phyloP scores from a whole-genome alignment of 2,113 vertebrate species.

The Willisornis vidua region DNA sequence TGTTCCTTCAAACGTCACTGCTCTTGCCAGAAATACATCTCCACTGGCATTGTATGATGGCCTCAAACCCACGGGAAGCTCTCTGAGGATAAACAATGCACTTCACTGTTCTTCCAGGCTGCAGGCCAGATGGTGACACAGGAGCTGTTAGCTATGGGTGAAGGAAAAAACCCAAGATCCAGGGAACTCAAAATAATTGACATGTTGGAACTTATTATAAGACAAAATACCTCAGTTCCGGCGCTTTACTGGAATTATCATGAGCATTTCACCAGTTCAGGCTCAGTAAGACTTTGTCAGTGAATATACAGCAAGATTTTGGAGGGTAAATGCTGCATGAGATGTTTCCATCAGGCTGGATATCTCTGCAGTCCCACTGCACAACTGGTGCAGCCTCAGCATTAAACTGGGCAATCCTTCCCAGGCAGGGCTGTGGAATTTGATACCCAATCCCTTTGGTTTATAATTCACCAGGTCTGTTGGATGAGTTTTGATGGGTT shows the following conservation, averaged over 20 bases:
- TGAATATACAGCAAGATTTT: not conserved
- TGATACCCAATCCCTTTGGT: not conserved
- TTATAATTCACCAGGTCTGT: not conserved
- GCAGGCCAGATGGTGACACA: not conserved
- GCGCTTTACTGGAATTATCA: not conserved
- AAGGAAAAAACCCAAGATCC: not conserved
- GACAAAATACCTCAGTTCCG: not conserved
- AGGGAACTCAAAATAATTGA: not conserved
- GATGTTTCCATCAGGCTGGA: not conserved
- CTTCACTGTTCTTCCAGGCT: not conserved
- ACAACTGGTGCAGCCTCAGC: not conserved
- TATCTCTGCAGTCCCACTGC: not conserved
- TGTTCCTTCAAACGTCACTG: not conserved
- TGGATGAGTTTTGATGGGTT: not conserved
- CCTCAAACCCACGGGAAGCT: not conserved
- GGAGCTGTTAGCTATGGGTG: not conserved
- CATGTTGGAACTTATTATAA: not conserved
- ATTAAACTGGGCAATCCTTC: not conserved
- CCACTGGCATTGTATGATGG: not conserved
- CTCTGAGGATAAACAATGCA: not conserved
- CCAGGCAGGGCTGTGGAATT: not conserved
- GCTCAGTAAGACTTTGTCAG: not conserved
- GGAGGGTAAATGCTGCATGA: not conserved
- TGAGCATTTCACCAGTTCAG: not conserved
- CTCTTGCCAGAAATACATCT: conserved; percentile 35